Evolutionary conservation across 2,797 vertebrate species (phyloP).

Genomic region (Dipus sagitta): DNA sequence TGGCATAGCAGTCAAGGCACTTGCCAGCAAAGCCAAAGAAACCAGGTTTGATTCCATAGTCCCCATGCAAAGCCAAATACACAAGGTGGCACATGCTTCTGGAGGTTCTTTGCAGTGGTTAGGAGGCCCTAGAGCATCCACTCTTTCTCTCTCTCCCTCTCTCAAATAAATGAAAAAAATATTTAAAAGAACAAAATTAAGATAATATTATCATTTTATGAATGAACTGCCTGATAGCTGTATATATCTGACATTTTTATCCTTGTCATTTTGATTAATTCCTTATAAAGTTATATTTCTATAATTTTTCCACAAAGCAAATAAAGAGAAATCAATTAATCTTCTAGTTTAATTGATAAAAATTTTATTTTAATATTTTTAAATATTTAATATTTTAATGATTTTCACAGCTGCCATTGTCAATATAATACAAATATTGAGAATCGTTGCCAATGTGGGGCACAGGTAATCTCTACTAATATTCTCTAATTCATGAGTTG

Average conservation of each 20-base stretch:
- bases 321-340: background rate
- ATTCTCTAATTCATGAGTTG: conserved; percentile 24
- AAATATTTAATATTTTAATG: too few species aligned
- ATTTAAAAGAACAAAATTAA: background rate
- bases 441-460: background rate
- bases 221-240: background rate
- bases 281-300: background rate
- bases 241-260: conserved; percentile 7
- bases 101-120: too few species aligned
- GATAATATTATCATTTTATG: background rate
- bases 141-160: too few species aligned
- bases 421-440: conserved; percentile 3
- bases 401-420: background rate
- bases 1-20: too few species aligned
- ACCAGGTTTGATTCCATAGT: too few species aligned
- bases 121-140: too few species aligned
- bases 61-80: too few species aligned
- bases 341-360: background rate
- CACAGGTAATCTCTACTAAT: background rate
- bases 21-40: too few species aligned
- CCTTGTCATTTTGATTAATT: background rate
- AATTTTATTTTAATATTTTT: background rate
- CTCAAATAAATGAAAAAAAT: too few species aligned
- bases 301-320: background rate
- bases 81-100: too few species aligned